Evolutionary conservation across 2,797 vertebrate species (phyloP).

Genomic region (Poeciliopsis turneri): DNA sequence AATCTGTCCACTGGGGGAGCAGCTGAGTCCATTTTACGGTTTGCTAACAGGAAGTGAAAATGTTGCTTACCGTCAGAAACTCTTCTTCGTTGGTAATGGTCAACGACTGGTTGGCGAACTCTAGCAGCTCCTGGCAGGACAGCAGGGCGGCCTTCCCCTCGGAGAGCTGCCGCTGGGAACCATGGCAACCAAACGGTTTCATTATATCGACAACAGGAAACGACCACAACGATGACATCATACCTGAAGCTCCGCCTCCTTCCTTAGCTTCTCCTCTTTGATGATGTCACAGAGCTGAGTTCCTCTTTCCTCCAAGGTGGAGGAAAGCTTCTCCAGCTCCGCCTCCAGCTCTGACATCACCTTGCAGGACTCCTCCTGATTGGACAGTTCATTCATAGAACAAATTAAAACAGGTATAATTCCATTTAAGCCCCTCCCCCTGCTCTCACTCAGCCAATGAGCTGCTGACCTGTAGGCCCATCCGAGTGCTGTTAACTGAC

Average conservation of each 20-base stretch:
- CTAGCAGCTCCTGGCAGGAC: conserved; percentile 55
- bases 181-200: neutral
- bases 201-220: neutral
- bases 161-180: conserved; percentile 31
- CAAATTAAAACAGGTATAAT: neutral
- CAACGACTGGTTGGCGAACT: conserved; percentile 54
- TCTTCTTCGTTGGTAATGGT: conserved; percentile 51
- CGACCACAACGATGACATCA: neutral
- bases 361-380: conserved; percentile 86
- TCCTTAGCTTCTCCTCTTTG: conserved; percentile 48
- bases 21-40: no score
- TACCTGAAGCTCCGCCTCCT: conserved; percentile 63
- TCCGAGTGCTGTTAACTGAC: conserved; percentile 82
- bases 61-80: conserved; percentile 45
- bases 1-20: no score
- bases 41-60: neutral
- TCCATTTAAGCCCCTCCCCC: neutral
- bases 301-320: conserved; percentile 46
- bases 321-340: conserved; percentile 81
- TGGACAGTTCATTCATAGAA: conserved; percentile 2
- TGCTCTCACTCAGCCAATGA: conserved; percentile 11
- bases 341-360: conserved; percentile 88
- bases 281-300: conserved; percentile 44
- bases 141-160: conserved; percentile 51
- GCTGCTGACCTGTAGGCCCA: conserved; percentile 86